phyloP scores from a whole-genome alignment of 2,888 invertebrate genomes.

The Phortica magna region DNA sequence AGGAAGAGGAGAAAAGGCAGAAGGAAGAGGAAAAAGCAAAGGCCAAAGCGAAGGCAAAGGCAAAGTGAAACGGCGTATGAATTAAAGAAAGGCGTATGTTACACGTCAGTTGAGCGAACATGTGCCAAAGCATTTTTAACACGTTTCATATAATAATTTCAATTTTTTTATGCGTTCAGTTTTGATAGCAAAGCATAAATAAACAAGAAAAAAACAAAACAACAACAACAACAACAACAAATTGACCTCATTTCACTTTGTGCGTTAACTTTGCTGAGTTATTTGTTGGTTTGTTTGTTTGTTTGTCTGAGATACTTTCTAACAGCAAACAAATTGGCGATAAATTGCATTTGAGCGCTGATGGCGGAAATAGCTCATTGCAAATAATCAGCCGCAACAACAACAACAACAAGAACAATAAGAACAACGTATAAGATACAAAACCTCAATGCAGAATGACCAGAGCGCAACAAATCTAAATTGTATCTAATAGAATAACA shows the following conservation, averaged over 20 bases:
- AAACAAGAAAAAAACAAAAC: too few species aligned
- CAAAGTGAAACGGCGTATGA: background rate
- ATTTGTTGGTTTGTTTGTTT: background rate
- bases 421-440: too few species aligned
- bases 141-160: too few species aligned
- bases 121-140: background rate
- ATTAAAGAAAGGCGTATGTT: too few species aligned
- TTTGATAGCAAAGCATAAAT: too few species aligned
- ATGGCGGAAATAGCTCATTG: conserved; percentile 64
- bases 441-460: conserved; percentile 19
- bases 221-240: too few species aligned
- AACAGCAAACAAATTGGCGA: conserved; percentile 3
- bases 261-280: too few species aligned
- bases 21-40: conserved; percentile 24
- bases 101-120: background rate
- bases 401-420: background rate
- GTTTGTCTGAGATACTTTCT: conserved; percentile 13
- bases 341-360: conserved; percentile 22
- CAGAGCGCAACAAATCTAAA: conserved; percentile 49
- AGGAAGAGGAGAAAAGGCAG: conserved; percentile 43
- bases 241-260: too few species aligned
- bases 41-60: background rate
- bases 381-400: conserved; percentile 49
- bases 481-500: conserved; percentile 58
- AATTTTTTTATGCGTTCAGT: background rate